These are phyloP conservation scores for Hippocampus barbouri DNA, from an alignment of 2,113 vertebrate genomes.

Conservation along the genomic window DNA sequence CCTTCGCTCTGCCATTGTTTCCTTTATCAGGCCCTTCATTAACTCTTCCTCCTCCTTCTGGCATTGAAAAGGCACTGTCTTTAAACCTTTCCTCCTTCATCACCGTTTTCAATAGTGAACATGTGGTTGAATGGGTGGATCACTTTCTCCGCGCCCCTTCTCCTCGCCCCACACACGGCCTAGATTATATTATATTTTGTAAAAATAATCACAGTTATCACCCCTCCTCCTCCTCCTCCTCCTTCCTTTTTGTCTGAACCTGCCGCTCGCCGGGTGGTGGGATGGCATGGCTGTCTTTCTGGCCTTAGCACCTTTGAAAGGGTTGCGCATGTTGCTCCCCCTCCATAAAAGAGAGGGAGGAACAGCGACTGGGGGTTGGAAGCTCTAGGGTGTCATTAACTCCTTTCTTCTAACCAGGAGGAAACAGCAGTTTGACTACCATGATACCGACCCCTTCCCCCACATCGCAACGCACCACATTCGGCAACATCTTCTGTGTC, in stretches of 20 bases:
- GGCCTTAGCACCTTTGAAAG: slow-evolving; percentile 61
- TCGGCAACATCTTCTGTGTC: slow-evolving; percentile 19
- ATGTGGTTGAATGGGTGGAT: slow-evolving; percentile 69
- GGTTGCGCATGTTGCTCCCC: slow-evolving; percentile 62
- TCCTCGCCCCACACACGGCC: slow-evolving; percentile 43
- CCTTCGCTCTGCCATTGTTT: slow-evolving; percentile 62
- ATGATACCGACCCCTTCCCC: slow-evolving; percentile 54
- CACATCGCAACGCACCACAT: slow-evolving; percentile 13
- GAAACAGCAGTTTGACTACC: slow-evolving; percentile 67
- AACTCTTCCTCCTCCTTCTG: slow-evolving; percentile 61
- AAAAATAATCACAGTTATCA: slow-evolving; percentile 76
- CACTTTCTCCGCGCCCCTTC: slow-evolving; percentile 34
- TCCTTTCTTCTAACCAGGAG: slow-evolving; percentile 70
- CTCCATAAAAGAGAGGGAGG: slow-evolving; percentile 70
- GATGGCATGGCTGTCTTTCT: slow-evolving; percentile 59
- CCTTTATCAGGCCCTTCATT: slow-evolving; percentile 71
- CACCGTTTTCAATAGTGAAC: slow-evolving; percentile 59
- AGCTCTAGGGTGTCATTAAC: slow-evolving; percentile 74
- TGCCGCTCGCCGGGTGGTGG: slow-evolving; percentile 54
- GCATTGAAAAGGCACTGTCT: slow-evolving; percentile 72
- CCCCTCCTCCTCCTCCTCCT: slow-evolving; percentile 60
- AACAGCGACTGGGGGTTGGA: slow-evolving; percentile 58
- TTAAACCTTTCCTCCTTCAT: slow-evolving; percentile 64
- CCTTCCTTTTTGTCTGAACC: slow-evolving; percentile 59
- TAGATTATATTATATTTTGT: slow-evolving; percentile 76